Evolutionary conservation across 2,113 vertebrate species (phyloP).

Genomic region (Vidua macroura): DNA sequence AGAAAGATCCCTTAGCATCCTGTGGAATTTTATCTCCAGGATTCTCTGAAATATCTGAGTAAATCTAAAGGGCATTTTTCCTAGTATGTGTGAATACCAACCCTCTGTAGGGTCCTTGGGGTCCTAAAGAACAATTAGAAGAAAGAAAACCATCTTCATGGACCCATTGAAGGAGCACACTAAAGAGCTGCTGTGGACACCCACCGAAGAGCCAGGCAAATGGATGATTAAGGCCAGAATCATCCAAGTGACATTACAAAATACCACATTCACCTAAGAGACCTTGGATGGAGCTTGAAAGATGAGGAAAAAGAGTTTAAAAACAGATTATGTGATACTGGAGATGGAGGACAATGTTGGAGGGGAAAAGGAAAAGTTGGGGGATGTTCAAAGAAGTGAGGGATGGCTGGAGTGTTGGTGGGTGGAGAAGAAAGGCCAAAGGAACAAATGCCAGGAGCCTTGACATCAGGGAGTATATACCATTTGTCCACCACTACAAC

Average conservation of each 20-base stretch:
- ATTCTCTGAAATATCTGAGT: neutral
- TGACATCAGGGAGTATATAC: neutral
- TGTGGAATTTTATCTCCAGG: neutral
- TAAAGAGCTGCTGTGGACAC: neutral
- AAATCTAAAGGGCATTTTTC: neutral
- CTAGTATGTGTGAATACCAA: neutral
- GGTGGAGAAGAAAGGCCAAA: neutral
- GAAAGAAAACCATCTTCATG: neutral
- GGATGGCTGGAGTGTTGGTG: neutral
- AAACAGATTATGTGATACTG: neutral
- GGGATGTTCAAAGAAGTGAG: neutral
- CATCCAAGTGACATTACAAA: neutral
- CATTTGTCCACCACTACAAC: neutral
- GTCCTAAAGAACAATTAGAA: neutral
- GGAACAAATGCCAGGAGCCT: neutral
- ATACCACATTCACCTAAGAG: neutral
- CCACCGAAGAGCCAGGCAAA: neutral
- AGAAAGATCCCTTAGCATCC: neutral
- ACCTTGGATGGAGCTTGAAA: neutral
- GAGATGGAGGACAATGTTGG: neutral
- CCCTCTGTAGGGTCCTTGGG: neutral
- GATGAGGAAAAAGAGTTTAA: neutral
- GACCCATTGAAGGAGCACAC: neutral
- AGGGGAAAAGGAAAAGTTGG: neutral
- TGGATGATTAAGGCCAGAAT: neutral